phyloP scores from a whole-genome alignment of 2,113 vertebrate genomes.

The Ceyx melanurus region DNA sequence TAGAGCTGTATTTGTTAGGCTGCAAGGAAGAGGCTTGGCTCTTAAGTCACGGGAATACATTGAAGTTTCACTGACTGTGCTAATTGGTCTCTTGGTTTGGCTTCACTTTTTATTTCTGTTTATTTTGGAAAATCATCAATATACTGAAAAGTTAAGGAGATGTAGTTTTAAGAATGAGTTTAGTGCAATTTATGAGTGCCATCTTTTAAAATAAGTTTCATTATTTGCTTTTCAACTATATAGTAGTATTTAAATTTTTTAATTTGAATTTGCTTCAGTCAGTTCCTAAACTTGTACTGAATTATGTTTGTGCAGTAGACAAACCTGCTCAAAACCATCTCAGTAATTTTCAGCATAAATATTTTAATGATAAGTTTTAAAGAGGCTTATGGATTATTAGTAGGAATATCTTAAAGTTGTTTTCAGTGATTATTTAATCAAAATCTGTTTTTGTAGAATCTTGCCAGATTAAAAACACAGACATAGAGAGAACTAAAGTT shows the following conservation, averaged over 20 bases:
- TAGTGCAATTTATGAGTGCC: neutral
- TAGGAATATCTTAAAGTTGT: neutral
- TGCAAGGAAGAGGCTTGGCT: neutral
- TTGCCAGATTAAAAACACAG: neutral
- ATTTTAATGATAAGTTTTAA: neutral
- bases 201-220: neutral
- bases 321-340: neutral
- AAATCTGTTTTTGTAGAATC: neutral
- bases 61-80: neutral
- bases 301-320: neutral
- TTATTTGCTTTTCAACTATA: neutral
- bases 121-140: neutral
- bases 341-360: neutral
- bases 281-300: neutral
- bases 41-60: neutral
- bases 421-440: neutral
- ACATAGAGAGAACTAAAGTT: neutral
- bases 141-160: neutral
- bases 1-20: rapidly evolving
- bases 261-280: neutral
- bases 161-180: neutral
- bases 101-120: neutral
- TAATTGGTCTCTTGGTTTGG: neutral
- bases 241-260: neutral
- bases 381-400: neutral